A percentile compares a stretch with the other conserved stretches of the same genome.
Conservation (phyloP, 2,113 vertebrate genomes). For the Dolichallabes microphthalmus region DNA sequence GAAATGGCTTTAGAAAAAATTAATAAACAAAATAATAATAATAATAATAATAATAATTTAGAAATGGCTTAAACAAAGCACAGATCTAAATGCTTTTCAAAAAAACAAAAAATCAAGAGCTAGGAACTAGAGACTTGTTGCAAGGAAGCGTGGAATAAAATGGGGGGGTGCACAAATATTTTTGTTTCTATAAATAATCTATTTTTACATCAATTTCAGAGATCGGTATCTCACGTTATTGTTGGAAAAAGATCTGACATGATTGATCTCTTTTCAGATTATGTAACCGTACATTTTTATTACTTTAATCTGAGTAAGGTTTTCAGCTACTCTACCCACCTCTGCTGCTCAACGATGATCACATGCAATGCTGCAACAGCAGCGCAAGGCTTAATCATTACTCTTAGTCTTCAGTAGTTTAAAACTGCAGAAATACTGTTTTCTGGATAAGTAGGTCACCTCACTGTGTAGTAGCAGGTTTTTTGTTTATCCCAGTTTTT, state of each 20-base stretch:
- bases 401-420: neutral
- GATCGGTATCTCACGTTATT: neutral
- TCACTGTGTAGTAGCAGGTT: neutral
- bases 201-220: neutral
- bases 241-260: neutral
- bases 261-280: neutral
- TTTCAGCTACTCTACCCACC: neutral
- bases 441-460: neutral
- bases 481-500: neutral
- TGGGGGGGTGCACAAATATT: neutral
- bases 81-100: neutral
- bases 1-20: neutral
- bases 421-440: neutral
- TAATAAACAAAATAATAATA: too few species aligned
- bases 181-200: too few species aligned
- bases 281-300: neutral
- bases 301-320: neutral
- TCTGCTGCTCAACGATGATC: neutral
- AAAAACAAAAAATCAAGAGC: neutral
- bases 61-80: neutral
- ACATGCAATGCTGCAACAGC: neutral
- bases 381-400: neutral
- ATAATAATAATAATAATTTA: neutral
- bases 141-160: neutral
- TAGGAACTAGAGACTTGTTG: neutral